Base-by-base conservation (phyloP, 2,797 vertebrate genomes). In the Leptoclinus maculatus region DNA sequence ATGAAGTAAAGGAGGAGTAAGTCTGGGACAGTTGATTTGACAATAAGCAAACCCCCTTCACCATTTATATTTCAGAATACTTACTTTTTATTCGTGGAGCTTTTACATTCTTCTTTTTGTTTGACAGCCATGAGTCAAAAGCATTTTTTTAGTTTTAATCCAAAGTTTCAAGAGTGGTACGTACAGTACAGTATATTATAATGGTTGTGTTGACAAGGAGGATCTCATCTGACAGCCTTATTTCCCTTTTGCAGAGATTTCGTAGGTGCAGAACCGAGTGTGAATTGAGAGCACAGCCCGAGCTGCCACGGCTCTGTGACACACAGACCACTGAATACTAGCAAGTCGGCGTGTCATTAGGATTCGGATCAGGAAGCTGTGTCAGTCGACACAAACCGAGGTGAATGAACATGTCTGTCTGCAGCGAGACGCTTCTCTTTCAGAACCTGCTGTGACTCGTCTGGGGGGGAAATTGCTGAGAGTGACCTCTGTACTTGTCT, bases 321-420 rank as follows among this genome's bases (percentile, higher is more conserved):
- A 84, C 90, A 74, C 83, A 85, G 86, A 66, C 74, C 74, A n/a
- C 75, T 85, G 83, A 89, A 88, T 71, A 71, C 78, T 11, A 60
- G 79, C 75, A 70, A 80, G 73, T 78, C 17, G 84, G 54, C 74
- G 72, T 21, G 83, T 90, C 89, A 94, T 94, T 93, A 93, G 91
- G 89, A 93, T 94, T 93, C 90, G 84, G 79, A 87, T 93, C 93
- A 93, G 90, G 91, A 80, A 17, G 86, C 82, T 10, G 87, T 71
- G 88, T 88, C 87, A n/a, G 82, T 84, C 84, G 86, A 91, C 91
- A 91, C 91, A 87, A 89, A 87, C 89, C 5, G 89, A 87, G 85
- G 90, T 93, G 93, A 94, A 93, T 93, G 93, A 93, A 93, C 92
- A 92, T 83, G 90, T 92, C 92, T 93, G 92, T 92, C 92, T 92